Percentiles rank a stretch among this genome's conserved stretches.
Evolutionary conservation across 2,797 vertebrate species (phyloP).

Genomic region (Picus viridis): DNA sequence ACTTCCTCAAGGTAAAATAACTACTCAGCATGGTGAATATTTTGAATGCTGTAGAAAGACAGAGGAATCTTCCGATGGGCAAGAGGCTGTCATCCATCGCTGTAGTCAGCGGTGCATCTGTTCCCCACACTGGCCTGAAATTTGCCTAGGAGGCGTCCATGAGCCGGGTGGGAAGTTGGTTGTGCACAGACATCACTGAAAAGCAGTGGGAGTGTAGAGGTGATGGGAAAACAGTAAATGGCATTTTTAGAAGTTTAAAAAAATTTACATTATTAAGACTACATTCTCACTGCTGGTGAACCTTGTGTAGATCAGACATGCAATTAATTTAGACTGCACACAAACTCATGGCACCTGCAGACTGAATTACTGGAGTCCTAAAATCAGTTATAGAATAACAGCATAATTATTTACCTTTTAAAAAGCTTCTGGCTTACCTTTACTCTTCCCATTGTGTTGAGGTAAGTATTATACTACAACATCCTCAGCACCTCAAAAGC

Average conservation of each 20-base stretch:
- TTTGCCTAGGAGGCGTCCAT: not conserved
- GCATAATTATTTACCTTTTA: not conserved
- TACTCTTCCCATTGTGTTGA: not conserved
- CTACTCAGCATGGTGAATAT: not conserved
- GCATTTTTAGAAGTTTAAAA: not conserved
- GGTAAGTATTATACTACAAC: not conserved
- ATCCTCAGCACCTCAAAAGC: not conserved
- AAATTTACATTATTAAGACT: slow-evolving; percentile 4
- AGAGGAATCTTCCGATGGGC: slow-evolving; percentile 18
- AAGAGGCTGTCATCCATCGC: slow-evolving; percentile 28
- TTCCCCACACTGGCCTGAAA: slow-evolving; percentile 1
- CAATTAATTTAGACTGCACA: not conserved
- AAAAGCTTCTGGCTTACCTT: not conserved
- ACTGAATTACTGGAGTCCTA: not conserved
- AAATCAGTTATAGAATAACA: not conserved
- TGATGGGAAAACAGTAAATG: not conserved
- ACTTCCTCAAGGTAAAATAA: slow-evolving; percentile 61
- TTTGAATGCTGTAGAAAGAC: not conserved
- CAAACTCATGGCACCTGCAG: not conserved
- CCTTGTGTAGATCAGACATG: not conserved
- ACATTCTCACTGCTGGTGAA: not conserved
- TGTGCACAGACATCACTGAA: slow-evolving; percentile 16
- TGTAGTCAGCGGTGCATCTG: not conserved
- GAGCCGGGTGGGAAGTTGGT: not conserved
- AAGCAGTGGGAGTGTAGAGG: not conserved